Percentiles rank a stretch among this genome's conserved stretches.
These are phyloP conservation scores for Monarcha castaneiventris DNA, from an alignment of 2,113 vertebrate genomes.

Conservation along the genomic window DNA sequence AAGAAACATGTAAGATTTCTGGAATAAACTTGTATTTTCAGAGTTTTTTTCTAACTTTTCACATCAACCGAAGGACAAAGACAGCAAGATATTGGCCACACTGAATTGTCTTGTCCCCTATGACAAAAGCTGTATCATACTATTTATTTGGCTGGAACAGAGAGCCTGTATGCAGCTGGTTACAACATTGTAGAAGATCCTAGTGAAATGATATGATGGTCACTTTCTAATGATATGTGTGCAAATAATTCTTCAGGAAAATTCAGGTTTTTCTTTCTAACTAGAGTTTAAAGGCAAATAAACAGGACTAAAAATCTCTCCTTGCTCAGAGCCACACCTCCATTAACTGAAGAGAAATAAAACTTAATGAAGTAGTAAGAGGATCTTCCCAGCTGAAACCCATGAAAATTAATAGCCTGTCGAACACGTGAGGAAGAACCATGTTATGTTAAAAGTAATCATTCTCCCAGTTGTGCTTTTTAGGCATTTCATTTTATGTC, in stretches of 20 bases:
- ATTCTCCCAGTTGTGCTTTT: neutral
- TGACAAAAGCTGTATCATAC: constrained; percentile 68
- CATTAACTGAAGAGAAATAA: neutral
- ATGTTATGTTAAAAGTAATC: neutral
- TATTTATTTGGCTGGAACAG: constrained; percentile 78
- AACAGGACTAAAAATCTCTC: neutral
- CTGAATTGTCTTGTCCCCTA: constrained; percentile 73
- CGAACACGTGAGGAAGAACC: neutral
- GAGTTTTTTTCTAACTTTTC: constrained; percentile 66
- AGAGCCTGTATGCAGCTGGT: constrained; percentile 63
- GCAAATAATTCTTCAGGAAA: neutral
- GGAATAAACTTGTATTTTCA: neutral
- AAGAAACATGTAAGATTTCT: neutral
- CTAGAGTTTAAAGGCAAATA: neutral
- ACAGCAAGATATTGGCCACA: constrained; percentile 67
- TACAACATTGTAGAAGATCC: constrained; percentile 70
- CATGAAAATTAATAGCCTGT: neutral
- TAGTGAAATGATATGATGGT: neutral
- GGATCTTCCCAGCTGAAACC: neutral
- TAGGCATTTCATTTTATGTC: neutral
- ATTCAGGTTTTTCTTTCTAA: neutral
- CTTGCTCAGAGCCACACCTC: neutral
- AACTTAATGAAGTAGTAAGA: neutral
- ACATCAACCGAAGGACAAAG: constrained; percentile 78
- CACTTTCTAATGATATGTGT: neutral